Evolutionary conservation across 2,888 invertebrate genomes (phyloP), one percentile per base, ranked within the genome.

Genomic region (Trichopria drosophilae): DNA sequence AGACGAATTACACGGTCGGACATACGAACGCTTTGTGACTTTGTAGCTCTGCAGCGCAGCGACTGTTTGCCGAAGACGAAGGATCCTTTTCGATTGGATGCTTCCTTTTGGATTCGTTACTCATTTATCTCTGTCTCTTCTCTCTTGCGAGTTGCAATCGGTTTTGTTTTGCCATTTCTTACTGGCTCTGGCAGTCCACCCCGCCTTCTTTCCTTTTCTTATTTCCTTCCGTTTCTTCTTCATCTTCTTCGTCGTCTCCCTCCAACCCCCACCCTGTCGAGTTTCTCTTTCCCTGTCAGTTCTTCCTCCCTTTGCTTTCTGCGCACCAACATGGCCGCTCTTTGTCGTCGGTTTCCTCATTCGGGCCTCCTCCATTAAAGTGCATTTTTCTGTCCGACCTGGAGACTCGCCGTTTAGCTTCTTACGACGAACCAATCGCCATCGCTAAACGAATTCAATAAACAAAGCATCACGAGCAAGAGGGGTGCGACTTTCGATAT

Each of bases 91-190:
- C 23, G 24, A 43, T 34, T 43, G 23, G 32, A 24, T 24, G 34
- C 43, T 43, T 43, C 34, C 24, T 43, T 43, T 34, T 43, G 43
- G 34, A 34, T 34, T 43, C 34, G 34, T 43, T 43, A 34, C 23
- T 43, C 34, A 32, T 43, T 43, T 43, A 43, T 43, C 43, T 32
- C 43, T 26, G 43, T 43, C 34, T 34, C 16, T 9, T 44, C 40
- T 28, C 20, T 28, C 28, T 26, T 12, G 12, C n/a, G 19, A 29
- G 18, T 18, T 26, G n/a, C 39, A 23, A 19, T 40, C 23, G 22
- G 29, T 41, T 41, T 41, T 29, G 41, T 41, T 41, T 41, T 41
- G 24, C 41, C 29, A 19, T 28, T 41, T 41, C 29, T 41, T 41
- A 41, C 41, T 41, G 41, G 12, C 22, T 22, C 41, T 26, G 24